phyloP scores from a whole-genome alignment of 2,797 vertebrate species.

The Columba guinea region DNA sequence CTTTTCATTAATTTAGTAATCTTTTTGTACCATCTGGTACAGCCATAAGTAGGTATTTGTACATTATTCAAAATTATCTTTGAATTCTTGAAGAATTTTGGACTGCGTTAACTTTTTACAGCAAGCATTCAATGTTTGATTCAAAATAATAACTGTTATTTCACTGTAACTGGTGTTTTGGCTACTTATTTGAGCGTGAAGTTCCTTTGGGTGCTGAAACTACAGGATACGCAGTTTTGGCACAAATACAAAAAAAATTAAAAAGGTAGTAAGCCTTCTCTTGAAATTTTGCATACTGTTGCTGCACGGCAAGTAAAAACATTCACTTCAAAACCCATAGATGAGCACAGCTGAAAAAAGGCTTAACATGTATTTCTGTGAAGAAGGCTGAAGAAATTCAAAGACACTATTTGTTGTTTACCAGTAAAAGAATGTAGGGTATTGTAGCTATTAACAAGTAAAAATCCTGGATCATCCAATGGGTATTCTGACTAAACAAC shows the following conservation, averaged over 20 bases:
- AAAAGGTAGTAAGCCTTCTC: rapidly evolving
- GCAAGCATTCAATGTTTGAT: background rate
- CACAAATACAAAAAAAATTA: background rate
- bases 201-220: background rate
- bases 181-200: background rate
- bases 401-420: background rate
- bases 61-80: background rate
- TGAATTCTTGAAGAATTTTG: background rate
- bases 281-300: background rate
- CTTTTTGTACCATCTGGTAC: background rate
- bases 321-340: background rate
- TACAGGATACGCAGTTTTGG: background rate
- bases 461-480: background rate
- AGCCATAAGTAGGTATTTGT: background rate
- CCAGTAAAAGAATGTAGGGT: background rate
- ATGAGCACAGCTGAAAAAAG: background rate
- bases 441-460: background rate
- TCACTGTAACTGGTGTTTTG: background rate
- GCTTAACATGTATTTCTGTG: background rate
- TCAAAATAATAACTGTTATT: background rate
- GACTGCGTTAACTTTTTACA: background rate
- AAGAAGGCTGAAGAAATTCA: background rate
- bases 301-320: background rate
- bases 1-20: background rate
- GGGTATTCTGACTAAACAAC: background rate